A percentile compares a stretch with the other conserved stretches of the same genome.
Evolutionary conservation across 1,140 invertebrate genomes (phyloP).

Genomic region (Drepana arcuata): DNA sequence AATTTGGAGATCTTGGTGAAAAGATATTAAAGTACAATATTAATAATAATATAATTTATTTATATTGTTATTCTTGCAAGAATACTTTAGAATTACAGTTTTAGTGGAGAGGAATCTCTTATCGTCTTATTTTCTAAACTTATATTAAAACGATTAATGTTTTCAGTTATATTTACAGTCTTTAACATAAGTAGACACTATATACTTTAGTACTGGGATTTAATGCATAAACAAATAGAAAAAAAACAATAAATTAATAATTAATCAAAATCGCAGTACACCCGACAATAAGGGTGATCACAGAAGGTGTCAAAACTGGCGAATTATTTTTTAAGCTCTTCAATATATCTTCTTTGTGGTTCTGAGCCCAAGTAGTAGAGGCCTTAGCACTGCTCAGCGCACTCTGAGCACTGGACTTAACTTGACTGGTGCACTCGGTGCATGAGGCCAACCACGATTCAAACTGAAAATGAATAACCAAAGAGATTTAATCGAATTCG

Average conservation of each 20-base stretch:
- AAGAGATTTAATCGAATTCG: too few relatives aligned
- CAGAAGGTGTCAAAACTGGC: conserved; percentile 9
- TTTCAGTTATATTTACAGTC: too few relatives aligned
- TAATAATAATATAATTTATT: not conserved
- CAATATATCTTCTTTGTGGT: conserved; percentile 29
- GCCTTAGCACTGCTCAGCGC: conserved; percentile 19
- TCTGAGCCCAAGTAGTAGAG: conserved; percentile 26
- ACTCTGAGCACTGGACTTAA: conserved; percentile 10
- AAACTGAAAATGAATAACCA: conserved; percentile 29
- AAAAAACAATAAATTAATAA: not conserved
- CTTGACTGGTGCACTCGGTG: conserved; percentile 22
- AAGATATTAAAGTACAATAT: not conserved
- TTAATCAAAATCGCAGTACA: not conserved
- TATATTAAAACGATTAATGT: not conserved
- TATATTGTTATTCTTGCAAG: not conserved
- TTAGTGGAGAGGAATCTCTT: conserved; percentile 10
- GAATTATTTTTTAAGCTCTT: conserved; percentile 20
- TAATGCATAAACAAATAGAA: not conserved
- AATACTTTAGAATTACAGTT: not conserved
- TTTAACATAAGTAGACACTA: too few relatives aligned
- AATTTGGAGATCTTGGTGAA: not conserved
- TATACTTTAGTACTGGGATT: not conserved
- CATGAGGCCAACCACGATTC: conserved; percentile 35
- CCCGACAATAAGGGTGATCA: not conserved
- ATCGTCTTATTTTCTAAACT: conserved; percentile 1